phyloP scores from a whole-genome alignment of 92 coral and sea anemone species.

The Blastomussa wellsi region DNA sequence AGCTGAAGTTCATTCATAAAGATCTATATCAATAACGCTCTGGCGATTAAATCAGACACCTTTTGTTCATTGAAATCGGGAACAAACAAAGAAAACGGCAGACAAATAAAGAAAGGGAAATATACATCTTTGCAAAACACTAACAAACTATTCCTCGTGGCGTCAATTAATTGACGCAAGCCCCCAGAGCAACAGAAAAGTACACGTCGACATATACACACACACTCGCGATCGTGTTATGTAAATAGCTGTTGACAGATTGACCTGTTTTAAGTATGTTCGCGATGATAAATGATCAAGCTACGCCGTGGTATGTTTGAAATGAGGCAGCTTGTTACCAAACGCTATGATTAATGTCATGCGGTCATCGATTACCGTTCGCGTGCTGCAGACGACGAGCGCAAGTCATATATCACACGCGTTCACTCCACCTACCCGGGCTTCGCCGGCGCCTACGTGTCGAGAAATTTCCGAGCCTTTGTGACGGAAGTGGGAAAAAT shows the following conservation, averaged over 20 bases:
- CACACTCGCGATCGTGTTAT: constrained; percentile 19
- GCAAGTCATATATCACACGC: constrained; percentile 27
- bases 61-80: constrained; percentile 48
- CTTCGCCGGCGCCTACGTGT: constrained; percentile 42
- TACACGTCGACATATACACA: not conserved
- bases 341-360: constrained; percentile 35
- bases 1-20: constrained; percentile 23
- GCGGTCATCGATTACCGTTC: constrained; percentile 38
- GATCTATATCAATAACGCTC: constrained; percentile 33
- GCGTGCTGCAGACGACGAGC: constrained; percentile 25
- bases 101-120: constrained; percentile 37
- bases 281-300: constrained; percentile 31
- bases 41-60: constrained; percentile 38
- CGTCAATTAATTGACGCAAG: constrained; percentile 14
- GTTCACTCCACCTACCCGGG: constrained; percentile 26
- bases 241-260: constrained; percentile 47
- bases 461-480: constrained; percentile 41
- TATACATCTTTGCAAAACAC: constrained; percentile 5
- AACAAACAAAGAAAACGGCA: constrained; percentile 29
- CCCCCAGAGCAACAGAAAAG: not conserved
- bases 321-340: constrained; percentile 25
- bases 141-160: constrained; percentile 35
- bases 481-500: constrained; percentile 56
- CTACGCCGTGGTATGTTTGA: constrained; percentile 25
- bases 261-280: constrained; percentile 26